Conservation (phyloP, 2,113 vertebrate genomes). For the Corythornis cristatus region DNA sequence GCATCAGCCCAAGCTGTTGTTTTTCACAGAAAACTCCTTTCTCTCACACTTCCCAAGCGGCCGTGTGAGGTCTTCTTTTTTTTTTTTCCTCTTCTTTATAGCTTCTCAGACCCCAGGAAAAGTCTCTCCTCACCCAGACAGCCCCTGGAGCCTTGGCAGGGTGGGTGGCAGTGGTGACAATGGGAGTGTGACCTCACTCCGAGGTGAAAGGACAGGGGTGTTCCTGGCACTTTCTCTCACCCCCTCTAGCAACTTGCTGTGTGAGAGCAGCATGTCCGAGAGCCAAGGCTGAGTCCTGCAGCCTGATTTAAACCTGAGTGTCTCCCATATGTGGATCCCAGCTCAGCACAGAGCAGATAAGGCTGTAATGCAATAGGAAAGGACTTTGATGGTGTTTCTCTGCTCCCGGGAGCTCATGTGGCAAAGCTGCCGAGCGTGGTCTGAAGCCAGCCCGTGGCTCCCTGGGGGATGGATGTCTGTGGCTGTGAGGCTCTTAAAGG, state of each 20-base stretch:
- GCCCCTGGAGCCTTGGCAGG: neutral
- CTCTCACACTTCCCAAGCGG: neutral
- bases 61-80: neutral
- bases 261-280: neutral
- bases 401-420: neutral
- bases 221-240: neutral
- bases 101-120: neutral
- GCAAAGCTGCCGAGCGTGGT: neutral
- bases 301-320: neutral
- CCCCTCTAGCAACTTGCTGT: neutral
- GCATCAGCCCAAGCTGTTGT: neutral
- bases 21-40: neutral
- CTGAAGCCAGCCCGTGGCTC: neutral
- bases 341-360: neutral
- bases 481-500: neutral
- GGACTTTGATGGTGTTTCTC: neutral
- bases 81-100: neutral
- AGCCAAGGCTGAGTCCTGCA: neutral
- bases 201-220: rapidly evolving
- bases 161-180: neutral
- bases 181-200: neutral
- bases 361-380: too few relatives aligned
- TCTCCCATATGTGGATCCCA: neutral
- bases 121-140: neutral
- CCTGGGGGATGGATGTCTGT: neutral